Conservation (phyloP, 2,888 invertebrate genomes). For the Craniophora ligustri region DNA sequence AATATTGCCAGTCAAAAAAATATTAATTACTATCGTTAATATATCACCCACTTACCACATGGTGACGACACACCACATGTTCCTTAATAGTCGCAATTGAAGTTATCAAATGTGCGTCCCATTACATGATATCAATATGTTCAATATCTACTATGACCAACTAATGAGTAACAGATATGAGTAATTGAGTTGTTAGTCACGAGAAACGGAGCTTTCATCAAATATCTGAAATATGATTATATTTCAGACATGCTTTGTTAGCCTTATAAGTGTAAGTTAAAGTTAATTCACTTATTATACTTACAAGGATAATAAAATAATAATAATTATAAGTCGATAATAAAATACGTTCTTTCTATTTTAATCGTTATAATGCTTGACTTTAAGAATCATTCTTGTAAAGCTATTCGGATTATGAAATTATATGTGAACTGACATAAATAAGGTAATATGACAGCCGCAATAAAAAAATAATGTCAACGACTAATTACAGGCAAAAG, state of each 20-base stretch:
- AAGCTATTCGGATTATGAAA: too few relatives aligned
- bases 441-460: background rate
- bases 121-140: conserved; percentile 49
- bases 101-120: conserved; percentile 49
- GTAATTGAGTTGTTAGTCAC: conserved; percentile 35
- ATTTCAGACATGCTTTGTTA: too few relatives aligned
- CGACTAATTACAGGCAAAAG: conserved; percentile 38
- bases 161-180: conserved; percentile 54
- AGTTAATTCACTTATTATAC: too few relatives aligned
- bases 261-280: too few relatives aligned
- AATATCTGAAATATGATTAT: too few relatives aligned
- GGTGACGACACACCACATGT: conserved; percentile 48
- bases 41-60: conserved; percentile 51
- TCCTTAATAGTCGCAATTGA: conserved; percentile 31
- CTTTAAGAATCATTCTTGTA: too few relatives aligned
- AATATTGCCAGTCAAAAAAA: conserved; percentile 20
- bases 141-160: conserved; percentile 46
- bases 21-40: conserved; percentile 38
- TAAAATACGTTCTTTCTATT: too few relatives aligned
- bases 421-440: too few relatives aligned
- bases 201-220: background rate
- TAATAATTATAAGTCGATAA: too few relatives aligned
- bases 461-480: conserved; percentile 28
- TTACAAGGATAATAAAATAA: too few relatives aligned
- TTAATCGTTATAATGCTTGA: too few relatives aligned